Percentiles rank a stretch among this genome's conserved stretches.
Conservation (phyloP, 2,797 vertebrate species). For the Thaleichthys pacificus region DNA sequence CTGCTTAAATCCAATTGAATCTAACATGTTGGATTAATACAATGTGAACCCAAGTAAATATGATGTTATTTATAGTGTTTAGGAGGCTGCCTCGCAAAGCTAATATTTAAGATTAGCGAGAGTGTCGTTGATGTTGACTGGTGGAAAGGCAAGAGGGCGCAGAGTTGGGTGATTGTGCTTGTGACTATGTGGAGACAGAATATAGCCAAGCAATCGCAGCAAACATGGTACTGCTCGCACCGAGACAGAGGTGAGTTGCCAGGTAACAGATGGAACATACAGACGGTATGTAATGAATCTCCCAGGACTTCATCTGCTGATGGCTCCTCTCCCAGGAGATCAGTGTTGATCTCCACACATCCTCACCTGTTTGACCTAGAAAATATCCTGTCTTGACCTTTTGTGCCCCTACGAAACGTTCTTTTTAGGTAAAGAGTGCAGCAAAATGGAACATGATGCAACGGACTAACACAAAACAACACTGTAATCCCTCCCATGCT, state of each 20-base stretch:
- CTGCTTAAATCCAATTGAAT: constrained; percentile 64
- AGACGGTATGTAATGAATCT: constrained; percentile 65
- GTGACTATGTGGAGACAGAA: constrained; percentile 41
- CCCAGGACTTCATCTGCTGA: constrained; percentile 41
- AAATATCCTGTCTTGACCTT: not conserved
- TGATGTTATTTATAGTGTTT: constrained; percentile 50
- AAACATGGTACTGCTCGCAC: constrained; percentile 43
- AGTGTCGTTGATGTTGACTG: constrained; percentile 37
- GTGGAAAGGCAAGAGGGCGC: constrained; percentile 18
- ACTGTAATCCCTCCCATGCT: not conserved
- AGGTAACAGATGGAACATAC: constrained; percentile 71
- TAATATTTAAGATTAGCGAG: constrained; percentile 24
- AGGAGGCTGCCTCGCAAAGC: not conserved
- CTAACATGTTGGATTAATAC: constrained; percentile 67
- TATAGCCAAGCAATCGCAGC: constrained; percentile 42
- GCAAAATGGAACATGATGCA: not conserved
- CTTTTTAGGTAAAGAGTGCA: not conserved
- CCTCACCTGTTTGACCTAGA: not conserved
- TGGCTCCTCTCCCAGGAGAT: constrained; percentile 8
- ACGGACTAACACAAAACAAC: not conserved
- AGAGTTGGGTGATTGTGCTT: constrained; percentile 45
- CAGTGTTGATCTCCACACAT: not conserved
- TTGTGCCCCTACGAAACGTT: not conserved
- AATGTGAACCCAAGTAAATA: constrained; percentile 41
- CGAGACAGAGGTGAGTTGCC: constrained; percentile 71